phyloP scores from a whole-genome alignment of 2,888 invertebrate species.

The Dasypogon diadema region DNA sequence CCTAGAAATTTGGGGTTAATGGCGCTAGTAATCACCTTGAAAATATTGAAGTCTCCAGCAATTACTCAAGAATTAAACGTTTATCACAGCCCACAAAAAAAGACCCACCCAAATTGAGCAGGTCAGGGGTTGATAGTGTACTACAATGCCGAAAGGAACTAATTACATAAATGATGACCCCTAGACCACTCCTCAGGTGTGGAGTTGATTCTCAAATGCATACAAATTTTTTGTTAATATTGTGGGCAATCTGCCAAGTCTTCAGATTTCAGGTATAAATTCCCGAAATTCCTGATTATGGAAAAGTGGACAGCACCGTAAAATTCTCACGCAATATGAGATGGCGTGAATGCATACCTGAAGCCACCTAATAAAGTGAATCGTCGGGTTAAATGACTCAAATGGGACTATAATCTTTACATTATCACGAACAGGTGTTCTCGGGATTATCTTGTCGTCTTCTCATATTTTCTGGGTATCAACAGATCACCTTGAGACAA shows the following conservation, averaged over 20 bases:
- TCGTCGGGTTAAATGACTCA: constrained; percentile 10
- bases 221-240: neutral
- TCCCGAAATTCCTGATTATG: neutral
- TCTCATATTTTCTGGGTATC: neutral
- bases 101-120: too few relatives aligned
- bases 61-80: neutral
- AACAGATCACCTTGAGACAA: neutral
- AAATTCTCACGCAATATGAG: constrained; percentile 38
- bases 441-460: constrained; percentile 51
- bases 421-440: constrained; percentile 52
- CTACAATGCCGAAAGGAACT: neutral
- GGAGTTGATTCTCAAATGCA: too few relatives aligned
- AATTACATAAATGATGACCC: too few relatives aligned
- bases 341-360: constrained; percentile 13
- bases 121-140: constrained; percentile 1
- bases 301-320: neutral
- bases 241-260: neutral
- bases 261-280: neutral
- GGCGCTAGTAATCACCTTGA: neutral
- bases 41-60: neutral
- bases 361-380: neutral
- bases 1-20: constrained; percentile 11
- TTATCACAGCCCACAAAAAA: constrained; percentile 24
- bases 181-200: neutral
- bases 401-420: constrained; percentile 34